A percentile compares a stretch with the other conserved stretches of the same genome.
These are phyloP conservation scores for Microplitis manilae DNA, from an alignment of 2,888 invertebrate species.

Conservation along the genomic window DNA sequence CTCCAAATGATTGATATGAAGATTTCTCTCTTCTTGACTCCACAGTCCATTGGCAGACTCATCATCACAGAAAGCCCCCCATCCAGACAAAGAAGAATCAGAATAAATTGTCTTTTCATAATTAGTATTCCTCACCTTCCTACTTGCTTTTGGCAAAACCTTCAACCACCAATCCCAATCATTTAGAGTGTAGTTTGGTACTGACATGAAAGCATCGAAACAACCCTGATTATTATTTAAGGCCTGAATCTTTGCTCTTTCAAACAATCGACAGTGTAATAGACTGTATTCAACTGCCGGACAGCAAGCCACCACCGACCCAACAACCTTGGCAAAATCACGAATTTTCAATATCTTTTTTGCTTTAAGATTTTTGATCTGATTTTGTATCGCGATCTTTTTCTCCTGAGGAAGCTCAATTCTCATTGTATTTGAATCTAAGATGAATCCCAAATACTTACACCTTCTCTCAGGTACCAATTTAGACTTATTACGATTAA, in stretches of 20 bases:
- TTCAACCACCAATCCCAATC: conserved; percentile 3
- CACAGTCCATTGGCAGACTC: no score
- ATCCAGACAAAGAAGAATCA: conserved; percentile 18
- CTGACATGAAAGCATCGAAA: conserved; percentile 6
- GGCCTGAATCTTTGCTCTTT: neutral
- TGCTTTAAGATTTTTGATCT: neutral
- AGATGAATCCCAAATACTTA: neutral
- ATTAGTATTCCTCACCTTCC: conserved; percentile 4
- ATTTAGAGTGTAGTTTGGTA: neutral
- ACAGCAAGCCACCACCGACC: conserved; percentile 7
- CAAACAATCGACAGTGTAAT: neutral
- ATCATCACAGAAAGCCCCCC: conserved; percentile 15
- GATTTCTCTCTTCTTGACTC: no score
- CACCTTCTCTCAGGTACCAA: neutral
- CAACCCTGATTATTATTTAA: neutral
- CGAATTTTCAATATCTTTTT: neutral
- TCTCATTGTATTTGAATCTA: conserved; percentile 5
- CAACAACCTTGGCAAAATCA: conserved; percentile 10
- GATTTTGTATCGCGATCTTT: neutral
- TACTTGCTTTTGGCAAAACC: neutral
- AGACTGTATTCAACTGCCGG: conserved; percentile 7
- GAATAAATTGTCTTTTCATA: conserved; percentile 10
- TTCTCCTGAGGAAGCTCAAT: conserved; percentile 12
- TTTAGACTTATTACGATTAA: neutral
- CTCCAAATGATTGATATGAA: no score